Conservation (phyloP, 2,888 invertebrate species). For the Cacoxenus indagator region DNA sequence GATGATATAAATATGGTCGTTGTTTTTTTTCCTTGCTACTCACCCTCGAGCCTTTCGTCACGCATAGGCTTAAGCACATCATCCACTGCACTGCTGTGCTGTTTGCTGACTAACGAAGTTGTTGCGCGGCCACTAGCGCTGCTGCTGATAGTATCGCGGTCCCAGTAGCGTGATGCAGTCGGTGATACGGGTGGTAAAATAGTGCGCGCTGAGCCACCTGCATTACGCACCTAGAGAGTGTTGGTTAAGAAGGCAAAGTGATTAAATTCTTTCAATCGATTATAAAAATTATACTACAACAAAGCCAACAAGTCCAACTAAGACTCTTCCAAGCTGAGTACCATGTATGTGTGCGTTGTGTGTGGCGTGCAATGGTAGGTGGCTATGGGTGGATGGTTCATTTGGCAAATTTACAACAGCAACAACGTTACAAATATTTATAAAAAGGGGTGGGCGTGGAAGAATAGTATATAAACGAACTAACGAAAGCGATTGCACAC, state of each 20-base stretch:
- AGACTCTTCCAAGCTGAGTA: too few relatives aligned
- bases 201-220: conserved; percentile 54
- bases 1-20: too few relatives aligned
- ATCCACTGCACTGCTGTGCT: conserved; percentile 46
- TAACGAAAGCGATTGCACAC: too few relatives aligned
- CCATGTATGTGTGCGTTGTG: too few relatives aligned
- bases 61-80: conserved; percentile 49
- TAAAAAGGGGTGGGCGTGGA: too few relatives aligned
- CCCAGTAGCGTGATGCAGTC: conserved; percentile 66
- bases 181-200: conserved; percentile 69
- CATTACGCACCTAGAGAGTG: conserved; percentile 2
- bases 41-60: conserved; percentile 68
- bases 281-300: not conserved
- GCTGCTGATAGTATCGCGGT: conserved; percentile 61
- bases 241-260: too few relatives aligned
- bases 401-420: too few relatives aligned
- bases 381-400: too few relatives aligned
- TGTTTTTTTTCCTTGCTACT: conserved; percentile 30
- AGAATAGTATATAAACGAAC: too few relatives aligned
- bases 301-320: too few relatives aligned
- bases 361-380: too few relatives aligned
- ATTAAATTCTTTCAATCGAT: not conserved
- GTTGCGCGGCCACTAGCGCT: conserved; percentile 40
- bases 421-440: too few relatives aligned
- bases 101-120: conserved; percentile 42